A percentile compares a stretch with the other conserved stretches of the same genome.
These are phyloP conservation scores for Hyles euphorbiae DNA, from an alignment of 1,140 invertebrate genomes.

Conservation along the genomic window DNA sequence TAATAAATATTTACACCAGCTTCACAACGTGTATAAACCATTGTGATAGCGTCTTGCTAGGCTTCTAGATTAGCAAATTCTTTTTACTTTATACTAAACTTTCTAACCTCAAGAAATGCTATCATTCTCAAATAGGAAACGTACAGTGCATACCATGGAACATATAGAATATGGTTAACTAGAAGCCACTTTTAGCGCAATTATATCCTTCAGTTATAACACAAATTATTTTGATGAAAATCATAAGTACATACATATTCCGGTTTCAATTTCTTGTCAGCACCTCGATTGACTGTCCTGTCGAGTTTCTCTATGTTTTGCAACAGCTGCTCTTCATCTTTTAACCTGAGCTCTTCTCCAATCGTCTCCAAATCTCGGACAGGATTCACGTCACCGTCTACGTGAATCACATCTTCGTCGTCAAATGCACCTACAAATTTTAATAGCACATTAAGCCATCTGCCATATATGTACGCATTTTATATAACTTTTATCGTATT, in stretches of 20 bases:
- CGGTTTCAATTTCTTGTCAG: slow-evolving; percentile 97
- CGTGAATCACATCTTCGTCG: slow-evolving; percentile 97
- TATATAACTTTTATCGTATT: neutral
- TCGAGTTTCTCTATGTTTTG: slow-evolving; percentile 92
- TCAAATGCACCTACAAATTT: slow-evolving; percentile 91
- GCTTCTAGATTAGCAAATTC: no score
- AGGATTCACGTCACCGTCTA: slow-evolving; percentile 99
- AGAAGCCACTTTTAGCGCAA: no score
- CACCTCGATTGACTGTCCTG: slow-evolving; percentile 88
- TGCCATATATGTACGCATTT: neutral
- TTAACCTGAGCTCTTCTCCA: slow-evolving; percentile 94
- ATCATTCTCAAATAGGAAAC: no score
- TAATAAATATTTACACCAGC: no score
- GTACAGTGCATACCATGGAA: no score
- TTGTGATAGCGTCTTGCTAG: no score
- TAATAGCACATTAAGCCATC: neutral
- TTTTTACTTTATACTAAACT: no score
- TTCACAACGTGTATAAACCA: no score
- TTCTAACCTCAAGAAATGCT: no score
- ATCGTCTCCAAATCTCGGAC: slow-evolving; percentile 98
- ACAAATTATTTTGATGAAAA: no score
- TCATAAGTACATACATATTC: slow-evolving; percentile 87
- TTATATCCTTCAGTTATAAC: no score
- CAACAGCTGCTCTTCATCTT: slow-evolving; percentile 93
- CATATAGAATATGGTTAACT: no score